These are phyloP conservation scores for Fundulus diaphanus DNA, from an alignment of 2,797 vertebrate genomes.

Conservation along the genomic window DNA sequence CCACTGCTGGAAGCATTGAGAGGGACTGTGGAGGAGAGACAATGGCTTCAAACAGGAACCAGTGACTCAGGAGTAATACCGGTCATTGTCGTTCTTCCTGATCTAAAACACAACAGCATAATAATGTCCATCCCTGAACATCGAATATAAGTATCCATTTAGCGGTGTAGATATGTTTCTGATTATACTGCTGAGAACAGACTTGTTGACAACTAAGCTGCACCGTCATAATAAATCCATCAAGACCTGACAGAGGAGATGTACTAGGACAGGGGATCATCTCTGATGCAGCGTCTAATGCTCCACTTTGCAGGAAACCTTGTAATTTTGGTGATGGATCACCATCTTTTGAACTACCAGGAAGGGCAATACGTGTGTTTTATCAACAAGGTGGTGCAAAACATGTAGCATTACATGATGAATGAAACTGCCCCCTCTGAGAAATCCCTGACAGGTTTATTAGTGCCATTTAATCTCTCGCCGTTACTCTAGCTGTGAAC, in stretches of 20 bases:
- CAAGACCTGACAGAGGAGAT: neutral
- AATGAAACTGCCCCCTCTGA: constrained; percentile 42
- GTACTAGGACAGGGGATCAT: neutral
- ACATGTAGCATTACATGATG: constrained; percentile 50
- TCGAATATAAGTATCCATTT: neutral
- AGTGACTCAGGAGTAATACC: neutral
- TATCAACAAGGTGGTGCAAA: constrained; percentile 35
- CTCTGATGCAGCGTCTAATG: neutral
- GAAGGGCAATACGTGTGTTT: neutral
- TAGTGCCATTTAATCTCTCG: constrained; percentile 50
- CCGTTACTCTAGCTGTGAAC: constrained; percentile 37
- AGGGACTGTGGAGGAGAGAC: neutral
- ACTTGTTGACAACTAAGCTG: neutral
- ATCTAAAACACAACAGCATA: neutral
- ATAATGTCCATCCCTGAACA: neutral
- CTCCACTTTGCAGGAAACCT: neutral
- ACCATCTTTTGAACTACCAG: neutral
- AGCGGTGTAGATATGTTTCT: neutral
- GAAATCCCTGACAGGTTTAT: constrained; percentile 39
- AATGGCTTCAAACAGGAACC: neutral
- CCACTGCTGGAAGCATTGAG: neutral
- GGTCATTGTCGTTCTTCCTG: neutral
- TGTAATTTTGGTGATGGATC: neutral
- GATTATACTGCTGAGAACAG: neutral
- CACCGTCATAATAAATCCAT: neutral